Evolutionary conservation across 35 echinoderm and acorn worm species (phyloP).

Genomic region (Ptychodera flava): DNA sequence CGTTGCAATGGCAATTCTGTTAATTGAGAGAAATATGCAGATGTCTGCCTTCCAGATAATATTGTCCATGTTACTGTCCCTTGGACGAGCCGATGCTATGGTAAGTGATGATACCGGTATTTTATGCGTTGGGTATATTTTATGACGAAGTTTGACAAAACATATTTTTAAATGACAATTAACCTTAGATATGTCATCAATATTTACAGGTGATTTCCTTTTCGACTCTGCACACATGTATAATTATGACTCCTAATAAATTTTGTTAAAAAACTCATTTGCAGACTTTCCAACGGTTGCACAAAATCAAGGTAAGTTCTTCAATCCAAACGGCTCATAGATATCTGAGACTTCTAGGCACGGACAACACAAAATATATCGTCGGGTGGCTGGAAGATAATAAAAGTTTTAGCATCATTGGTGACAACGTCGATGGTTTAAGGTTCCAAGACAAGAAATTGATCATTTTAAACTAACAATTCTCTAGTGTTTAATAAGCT

Average conservation of each 20-base stretch:
- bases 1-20: not conserved
- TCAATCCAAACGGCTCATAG: not conserved
- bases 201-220: too few relatives aligned
- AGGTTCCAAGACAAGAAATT: too few relatives aligned
- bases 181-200: too few relatives aligned
- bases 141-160: too few relatives aligned
- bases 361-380: not conserved
- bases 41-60: not conserved
- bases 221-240: too few relatives aligned
- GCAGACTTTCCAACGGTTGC: not conserved
- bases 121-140: too few relatives aligned
- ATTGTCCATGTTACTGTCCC: not conserved
- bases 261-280: too few relatives aligned
- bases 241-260: too few relatives aligned
- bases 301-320: not conserved
- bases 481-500: too few relatives aligned
- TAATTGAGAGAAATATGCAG: not conserved
- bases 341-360: not conserved
- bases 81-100: not conserved
- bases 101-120: too few relatives aligned
- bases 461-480: too few relatives aligned
- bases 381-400: not conserved
- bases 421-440: not conserved
- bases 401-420: not conserved
- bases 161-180: too few relatives aligned